These are phyloP conservation scores for Phoenicopterus ruber DNA, from an alignment of 2,113 vertebrate genomes.

Conservation along the genomic window DNA sequence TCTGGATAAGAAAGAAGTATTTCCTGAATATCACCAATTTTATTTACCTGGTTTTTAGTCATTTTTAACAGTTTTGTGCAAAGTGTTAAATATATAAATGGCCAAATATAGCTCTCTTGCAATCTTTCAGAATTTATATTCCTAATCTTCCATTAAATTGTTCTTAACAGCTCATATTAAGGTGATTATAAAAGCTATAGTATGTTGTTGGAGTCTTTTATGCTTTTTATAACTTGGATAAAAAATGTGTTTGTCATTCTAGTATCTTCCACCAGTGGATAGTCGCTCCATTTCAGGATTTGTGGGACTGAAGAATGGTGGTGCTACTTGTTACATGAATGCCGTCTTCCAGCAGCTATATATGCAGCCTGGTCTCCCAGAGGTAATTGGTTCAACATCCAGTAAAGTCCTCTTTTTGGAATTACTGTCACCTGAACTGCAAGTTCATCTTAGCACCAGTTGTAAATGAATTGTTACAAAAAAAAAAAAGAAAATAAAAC, in stretches of 20 bases:
- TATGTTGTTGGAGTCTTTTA: not conserved
- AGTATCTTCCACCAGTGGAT: slow-evolving; percentile 97
- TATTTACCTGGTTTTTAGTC: not conserved
- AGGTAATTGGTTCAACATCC: slow-evolving; percentile 74
- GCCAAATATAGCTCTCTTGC: fast-evolving
- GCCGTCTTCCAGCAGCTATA: slow-evolving; percentile 98
- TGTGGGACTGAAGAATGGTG: slow-evolving; percentile 95
- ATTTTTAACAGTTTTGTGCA: not conserved
- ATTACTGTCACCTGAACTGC: not conserved
- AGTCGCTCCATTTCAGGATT: slow-evolving; percentile 93
- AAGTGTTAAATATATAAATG: not conserved
- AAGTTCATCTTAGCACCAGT: not conserved
- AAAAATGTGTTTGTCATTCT: not conserved
- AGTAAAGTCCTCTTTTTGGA: not conserved
- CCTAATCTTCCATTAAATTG: not conserved
- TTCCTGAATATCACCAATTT: not conserved
- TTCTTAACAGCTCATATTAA: not conserved
- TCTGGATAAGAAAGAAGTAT: not conserved
- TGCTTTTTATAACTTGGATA: not conserved
- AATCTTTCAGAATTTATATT: not conserved
- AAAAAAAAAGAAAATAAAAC: not conserved
- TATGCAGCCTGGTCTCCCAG: slow-evolving; percentile 96
- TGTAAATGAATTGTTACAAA: not conserved
- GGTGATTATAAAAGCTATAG: not conserved
- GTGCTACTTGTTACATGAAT: slow-evolving; percentile 99